These are phyloP conservation scores for Lasioglossum lativentre DNA, from an alignment of 2,888 invertebrate species.

Conservation along the genomic window DNA sequence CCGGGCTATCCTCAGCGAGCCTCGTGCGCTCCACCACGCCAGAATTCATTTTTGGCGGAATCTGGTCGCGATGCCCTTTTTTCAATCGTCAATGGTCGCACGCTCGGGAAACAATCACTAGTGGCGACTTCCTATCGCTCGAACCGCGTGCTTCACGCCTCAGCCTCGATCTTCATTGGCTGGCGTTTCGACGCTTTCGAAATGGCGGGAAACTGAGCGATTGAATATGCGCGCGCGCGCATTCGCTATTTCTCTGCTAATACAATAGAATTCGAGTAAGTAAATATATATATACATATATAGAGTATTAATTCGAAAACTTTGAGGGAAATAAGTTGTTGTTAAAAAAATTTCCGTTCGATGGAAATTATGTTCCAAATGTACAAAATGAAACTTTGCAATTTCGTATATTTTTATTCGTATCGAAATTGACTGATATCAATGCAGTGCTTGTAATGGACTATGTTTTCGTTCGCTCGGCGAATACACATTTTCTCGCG, in stretches of 20 bases:
- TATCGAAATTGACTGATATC: neutral
- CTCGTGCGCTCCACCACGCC: conserved; percentile 70
- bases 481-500: neutral
- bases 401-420: neutral
- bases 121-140: conserved; percentile 54
- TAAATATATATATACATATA: no score
- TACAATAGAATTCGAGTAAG: neutral
- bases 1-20: conserved; percentile 62
- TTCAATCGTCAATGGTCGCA: conserved; percentile 64
- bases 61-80: conserved; percentile 62
- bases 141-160: conserved; percentile 28
- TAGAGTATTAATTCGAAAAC: no score
- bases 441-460: neutral
- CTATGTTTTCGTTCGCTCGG: neutral
- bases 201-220: conserved; percentile 52
- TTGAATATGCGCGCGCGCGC: conserved; percentile 24
- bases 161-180: conserved; percentile 53
- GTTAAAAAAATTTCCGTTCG: no score
- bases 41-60: conserved; percentile 80
- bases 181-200: conserved; percentile 8
- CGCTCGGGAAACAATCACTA: conserved; percentile 51
- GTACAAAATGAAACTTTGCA: neutral
- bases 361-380: neutral
- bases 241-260: neutral
- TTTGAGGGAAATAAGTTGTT: neutral